Percentiles rank a stretch among this genome's conserved stretches.
phyloP scores from a whole-genome alignment of 2,888 invertebrate species.

The Cantharis rufa region DNA sequence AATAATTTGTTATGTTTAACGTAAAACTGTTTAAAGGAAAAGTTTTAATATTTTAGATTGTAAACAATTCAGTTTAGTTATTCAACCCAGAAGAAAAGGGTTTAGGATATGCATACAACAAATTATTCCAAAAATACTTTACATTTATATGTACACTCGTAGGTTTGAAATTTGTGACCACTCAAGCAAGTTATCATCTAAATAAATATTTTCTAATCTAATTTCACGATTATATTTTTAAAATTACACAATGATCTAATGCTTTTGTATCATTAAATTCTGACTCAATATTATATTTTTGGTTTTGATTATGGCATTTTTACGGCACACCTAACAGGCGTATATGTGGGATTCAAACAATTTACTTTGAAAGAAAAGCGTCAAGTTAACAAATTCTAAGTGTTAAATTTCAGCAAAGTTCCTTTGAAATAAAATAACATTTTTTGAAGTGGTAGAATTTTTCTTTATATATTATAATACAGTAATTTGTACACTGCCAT shows the following conservation, averaged over 20 bases:
- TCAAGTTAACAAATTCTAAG: background rate
- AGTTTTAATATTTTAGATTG: background rate
- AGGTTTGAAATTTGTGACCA: background rate
- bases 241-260: background rate
- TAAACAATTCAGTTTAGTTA: background rate
- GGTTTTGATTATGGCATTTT: background rate
- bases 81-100: background rate
- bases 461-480: too few species aligned
- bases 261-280: background rate
- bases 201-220: background rate
- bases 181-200: background rate
- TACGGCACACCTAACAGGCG: background rate
- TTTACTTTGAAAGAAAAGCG: background rate
- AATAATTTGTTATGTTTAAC: background rate
- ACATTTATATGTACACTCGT: background rate
- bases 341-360: background rate
- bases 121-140: background rate
- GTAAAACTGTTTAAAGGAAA: background rate
- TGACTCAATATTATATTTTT: background rate
- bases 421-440: background rate
- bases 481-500: background rate
- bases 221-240: background rate
- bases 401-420: background rate
- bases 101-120: background rate
- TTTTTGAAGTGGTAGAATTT: background rate